phyloP scores from a whole-genome alignment of 2,797 vertebrate genomes.

The Crenuchus spilurus region DNA sequence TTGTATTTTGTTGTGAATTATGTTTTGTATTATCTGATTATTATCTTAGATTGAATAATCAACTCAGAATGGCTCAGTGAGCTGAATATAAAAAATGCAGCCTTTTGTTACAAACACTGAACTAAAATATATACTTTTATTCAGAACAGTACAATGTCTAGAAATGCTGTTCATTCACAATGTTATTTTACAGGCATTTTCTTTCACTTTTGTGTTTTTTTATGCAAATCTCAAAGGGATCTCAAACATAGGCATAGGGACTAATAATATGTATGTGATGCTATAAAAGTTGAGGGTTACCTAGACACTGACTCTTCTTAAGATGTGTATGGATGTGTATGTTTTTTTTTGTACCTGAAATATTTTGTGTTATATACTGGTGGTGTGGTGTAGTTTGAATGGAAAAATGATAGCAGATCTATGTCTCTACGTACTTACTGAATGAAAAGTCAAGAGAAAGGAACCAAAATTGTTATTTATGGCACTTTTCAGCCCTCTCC shows the following conservation, averaged over 20 bases:
- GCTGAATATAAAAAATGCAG: background rate
- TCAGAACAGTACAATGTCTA: background rate
- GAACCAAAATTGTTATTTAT: background rate
- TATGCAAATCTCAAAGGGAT: constrained; percentile 1
- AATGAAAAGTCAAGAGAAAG: constrained; percentile 2
- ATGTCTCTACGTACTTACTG: background rate
- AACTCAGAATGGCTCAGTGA: background rate
- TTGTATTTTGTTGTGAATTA: background rate
- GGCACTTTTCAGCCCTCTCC: constrained; percentile 3
- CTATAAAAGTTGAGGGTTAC: background rate
- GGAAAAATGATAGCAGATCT: background rate
- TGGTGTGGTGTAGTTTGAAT: background rate
- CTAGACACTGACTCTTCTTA: background rate
- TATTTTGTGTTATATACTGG: background rate
- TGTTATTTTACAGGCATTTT: background rate
- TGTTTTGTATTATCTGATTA: constrained; percentile 3
- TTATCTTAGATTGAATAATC: background rate
- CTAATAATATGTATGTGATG: background rate
- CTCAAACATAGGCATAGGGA: background rate
- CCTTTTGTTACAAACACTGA: constrained; percentile 14
- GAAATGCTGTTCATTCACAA: background rate
- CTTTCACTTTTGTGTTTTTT: background rate
- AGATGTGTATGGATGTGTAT: background rate
- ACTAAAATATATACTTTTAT: constrained; percentile 7
- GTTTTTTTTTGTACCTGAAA: background rate